Evolutionary conservation across 2,888 invertebrate genomes (phyloP).

Genomic region (Conomelus anceps): DNA sequence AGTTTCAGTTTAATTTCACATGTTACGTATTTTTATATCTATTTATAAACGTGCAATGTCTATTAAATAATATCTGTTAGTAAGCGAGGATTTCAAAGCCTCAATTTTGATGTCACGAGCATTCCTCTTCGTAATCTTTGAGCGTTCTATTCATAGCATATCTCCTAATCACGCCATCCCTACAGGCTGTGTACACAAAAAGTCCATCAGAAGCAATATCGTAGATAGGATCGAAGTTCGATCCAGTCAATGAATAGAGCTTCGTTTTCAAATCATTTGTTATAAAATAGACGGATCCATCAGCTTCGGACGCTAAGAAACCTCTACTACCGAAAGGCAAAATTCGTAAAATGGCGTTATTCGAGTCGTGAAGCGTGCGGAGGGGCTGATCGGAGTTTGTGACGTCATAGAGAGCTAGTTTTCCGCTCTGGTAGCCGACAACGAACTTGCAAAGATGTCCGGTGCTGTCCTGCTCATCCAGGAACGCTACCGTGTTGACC

Average conservation of each 20-base stretch:
- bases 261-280: conserved; percentile 40
- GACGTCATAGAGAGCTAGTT: conserved; percentile 27
- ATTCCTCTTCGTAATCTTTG: background rate
- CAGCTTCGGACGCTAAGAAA: conserved; percentile 53
- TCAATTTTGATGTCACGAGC: background rate
- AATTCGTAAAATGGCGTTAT: conserved; percentile 51
- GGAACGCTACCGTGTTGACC: conserved; percentile 51
- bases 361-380: conserved; percentile 49
- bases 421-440: conserved; percentile 56
- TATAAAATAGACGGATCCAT: conserved; percentile 55
- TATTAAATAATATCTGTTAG: no score
- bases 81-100: no score
- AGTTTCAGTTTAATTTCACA: no score
- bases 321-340: conserved; percentile 46
- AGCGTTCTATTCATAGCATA: conserved; percentile 45
- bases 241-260: conserved; percentile 55
- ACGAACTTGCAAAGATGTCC: conserved; percentile 42
- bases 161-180: conserved; percentile 57
- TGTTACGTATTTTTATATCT: no score
- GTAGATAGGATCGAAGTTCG: conserved; percentile 63
- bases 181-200: conserved; percentile 54
- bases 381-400: conserved; percentile 41
- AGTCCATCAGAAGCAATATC: conserved; percentile 51
- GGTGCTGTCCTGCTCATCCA: conserved; percentile 38
- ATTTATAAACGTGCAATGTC: no score